These are phyloP conservation scores for Aphrophora alni DNA, from an alignment of 2,888 invertebrate species.

Conservation along the genomic window DNA sequence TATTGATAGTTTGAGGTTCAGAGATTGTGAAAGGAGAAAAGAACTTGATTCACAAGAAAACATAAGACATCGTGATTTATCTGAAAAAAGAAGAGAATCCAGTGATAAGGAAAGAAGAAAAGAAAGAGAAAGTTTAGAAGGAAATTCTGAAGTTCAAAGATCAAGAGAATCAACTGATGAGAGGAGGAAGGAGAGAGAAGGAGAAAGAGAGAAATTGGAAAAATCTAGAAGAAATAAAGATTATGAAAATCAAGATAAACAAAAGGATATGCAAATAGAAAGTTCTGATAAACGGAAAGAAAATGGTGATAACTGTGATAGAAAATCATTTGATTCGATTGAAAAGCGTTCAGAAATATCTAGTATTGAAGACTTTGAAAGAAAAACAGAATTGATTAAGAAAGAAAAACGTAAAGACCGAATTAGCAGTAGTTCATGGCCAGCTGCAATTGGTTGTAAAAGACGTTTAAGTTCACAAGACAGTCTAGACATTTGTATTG, in stretches of 20 bases:
- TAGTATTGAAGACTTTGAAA: conserved; percentile 58
- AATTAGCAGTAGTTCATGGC: conserved; percentile 63
- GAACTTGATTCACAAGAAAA: conserved; percentile 43
- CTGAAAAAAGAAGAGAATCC: conserved; percentile 47
- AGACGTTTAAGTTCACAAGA: conserved; percentile 82
- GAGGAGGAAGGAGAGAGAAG: conserved; percentile 43
- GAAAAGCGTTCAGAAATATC: conserved; percentile 47
- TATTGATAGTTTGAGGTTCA: conserved; percentile 40
- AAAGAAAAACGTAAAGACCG: conserved; percentile 65
- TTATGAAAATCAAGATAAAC: conserved; percentile 44
- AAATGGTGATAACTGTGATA: conserved; percentile 48
- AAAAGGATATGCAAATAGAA: conserved; percentile 43
- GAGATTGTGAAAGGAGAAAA: conserved; percentile 41
- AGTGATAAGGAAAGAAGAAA: conserved; percentile 50
- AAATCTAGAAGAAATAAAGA: conserved; percentile 47
- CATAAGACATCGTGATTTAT: conserved; percentile 38
- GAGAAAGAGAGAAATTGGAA: conserved; percentile 45
- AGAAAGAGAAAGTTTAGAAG: conserved; percentile 42
- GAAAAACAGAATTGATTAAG: conserved; percentile 60
- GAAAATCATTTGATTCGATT: conserved; percentile 53
- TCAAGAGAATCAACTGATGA: conserved; percentile 43
- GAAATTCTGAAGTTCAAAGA: conserved; percentile 19
- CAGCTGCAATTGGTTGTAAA: conserved; percentile 71
- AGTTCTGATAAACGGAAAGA: conserved; percentile 46
- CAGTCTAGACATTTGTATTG: conserved; percentile 62